These are phyloP conservation scores for Acanthopagrus latus DNA, from an alignment of 2,797 vertebrate species.

Conservation along the genomic window DNA sequence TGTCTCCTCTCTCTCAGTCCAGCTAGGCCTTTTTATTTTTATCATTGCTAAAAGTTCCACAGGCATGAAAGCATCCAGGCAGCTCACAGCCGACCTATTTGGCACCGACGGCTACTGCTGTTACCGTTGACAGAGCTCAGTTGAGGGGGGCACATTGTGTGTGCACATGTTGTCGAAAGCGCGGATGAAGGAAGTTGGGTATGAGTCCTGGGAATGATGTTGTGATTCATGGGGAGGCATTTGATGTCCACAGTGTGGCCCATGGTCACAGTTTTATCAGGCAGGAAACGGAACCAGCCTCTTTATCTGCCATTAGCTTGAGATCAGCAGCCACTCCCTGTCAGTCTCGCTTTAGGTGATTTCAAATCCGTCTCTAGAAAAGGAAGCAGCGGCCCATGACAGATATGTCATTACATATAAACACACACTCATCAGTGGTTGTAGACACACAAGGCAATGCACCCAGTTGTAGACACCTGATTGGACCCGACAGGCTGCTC, in stretches of 20 bases:
- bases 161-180: neutral
- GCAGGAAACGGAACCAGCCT: conserved; percentile 66
- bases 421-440: conserved; percentile 28
- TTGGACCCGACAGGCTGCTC: conserved; percentile 48
- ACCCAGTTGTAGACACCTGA: conserved; percentile 24
- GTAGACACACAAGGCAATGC: conserved; percentile 8
- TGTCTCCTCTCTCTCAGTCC: conserved; percentile 23
- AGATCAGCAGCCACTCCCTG: conserved; percentile 54
- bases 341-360: conserved; percentile 44
- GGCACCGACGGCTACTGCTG: neutral
- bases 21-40: conserved; percentile 2
- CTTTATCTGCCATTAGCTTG: conserved; percentile 61
- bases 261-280: conserved; percentile 56
- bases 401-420: conserved; percentile 40
- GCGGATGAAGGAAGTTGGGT: conserved; percentile 5
- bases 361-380: conserved; percentile 42
- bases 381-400: conserved; percentile 35
- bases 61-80: neutral
- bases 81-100: conserved; percentile 13
- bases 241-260: conserved; percentile 33
- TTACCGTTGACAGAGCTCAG: neutral
- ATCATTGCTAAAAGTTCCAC: conserved; percentile 12
- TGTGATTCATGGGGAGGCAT: conserved; percentile 45
- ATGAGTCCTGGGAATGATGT: conserved; percentile 52
- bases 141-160: neutral